Conservation (phyloP, 2,797 vertebrate species). For the Danio aesculapii region DNA sequence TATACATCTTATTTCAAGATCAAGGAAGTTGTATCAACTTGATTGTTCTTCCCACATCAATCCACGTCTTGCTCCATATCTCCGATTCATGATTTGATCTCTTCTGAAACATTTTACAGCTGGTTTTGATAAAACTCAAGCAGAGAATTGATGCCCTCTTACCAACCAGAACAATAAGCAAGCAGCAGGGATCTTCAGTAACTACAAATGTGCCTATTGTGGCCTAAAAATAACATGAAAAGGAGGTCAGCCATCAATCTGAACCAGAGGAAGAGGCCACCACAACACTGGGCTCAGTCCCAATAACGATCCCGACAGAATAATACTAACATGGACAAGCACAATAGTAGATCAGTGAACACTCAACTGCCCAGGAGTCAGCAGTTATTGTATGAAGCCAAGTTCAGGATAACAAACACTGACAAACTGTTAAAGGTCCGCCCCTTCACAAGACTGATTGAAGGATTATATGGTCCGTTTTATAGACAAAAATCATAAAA, state of each 20-base stretch:
- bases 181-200: constrained; percentile 39
- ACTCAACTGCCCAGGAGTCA: constrained; percentile 12
- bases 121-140: constrained; percentile 70
- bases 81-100: constrained; percentile 45
- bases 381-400: constrained; percentile 14
- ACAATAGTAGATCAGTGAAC: constrained; percentile 20
- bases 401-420: constrained; percentile 31
- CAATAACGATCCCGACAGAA: constrained; percentile 47
- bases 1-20: not conserved
- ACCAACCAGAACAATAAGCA: constrained; percentile 65
- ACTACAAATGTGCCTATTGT: constrained; percentile 40
- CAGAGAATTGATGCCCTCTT: constrained; percentile 60
- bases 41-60: constrained; percentile 58
- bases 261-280: constrained; percentile 42
- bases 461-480: not conserved
- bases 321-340: constrained; percentile 34
- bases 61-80: constrained; percentile 37
- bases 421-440: constrained; percentile 17
- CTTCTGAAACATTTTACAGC: constrained; percentile 69
- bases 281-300: constrained; percentile 37
- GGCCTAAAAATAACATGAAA: constrained; percentile 48
- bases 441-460: constrained; percentile 3
- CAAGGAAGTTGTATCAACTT: not conserved
- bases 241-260: constrained; percentile 28
- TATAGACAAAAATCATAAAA: not conserved